Conservation (phyloP, 1,140 invertebrate species). For the Harlomillsia oculata region DNA sequence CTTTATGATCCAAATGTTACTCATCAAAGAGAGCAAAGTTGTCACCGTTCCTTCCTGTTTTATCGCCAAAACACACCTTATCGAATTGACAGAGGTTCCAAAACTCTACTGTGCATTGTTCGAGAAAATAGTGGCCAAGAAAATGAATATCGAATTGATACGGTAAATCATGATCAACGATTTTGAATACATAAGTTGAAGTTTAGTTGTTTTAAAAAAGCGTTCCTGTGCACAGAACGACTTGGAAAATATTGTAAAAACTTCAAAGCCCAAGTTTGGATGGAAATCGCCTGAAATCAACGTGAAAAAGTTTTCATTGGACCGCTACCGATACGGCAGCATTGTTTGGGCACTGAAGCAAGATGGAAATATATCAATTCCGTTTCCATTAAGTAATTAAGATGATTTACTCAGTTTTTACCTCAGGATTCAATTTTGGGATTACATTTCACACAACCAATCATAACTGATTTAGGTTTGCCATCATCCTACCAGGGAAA, state of each 20-base stretch:
- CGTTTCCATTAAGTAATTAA: not conserved
- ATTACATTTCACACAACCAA: not conserved
- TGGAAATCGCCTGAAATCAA: slow-evolving; percentile 15
- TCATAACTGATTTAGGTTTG: not conserved
- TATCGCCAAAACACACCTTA: slow-evolving; percentile 44
- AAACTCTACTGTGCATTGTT: slow-evolving; percentile 51
- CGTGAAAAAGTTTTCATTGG: not conserved
- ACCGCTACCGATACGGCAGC: slow-evolving; percentile 21
- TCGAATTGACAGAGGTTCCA: slow-evolving; percentile 39
- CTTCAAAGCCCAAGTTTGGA: slow-evolving; percentile 15
- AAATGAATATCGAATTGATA: not conserved
- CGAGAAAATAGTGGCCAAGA: slow-evolving; percentile 47
- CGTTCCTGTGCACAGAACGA: not conserved
- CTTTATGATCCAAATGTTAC: slow-evolving; percentile 7
- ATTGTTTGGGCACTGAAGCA: not conserved
- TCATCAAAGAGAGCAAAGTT: slow-evolving; percentile 40
- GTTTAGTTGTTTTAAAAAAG: not conserved
- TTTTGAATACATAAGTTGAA: too few species aligned
- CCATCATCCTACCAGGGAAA: slow-evolving; percentile 19
- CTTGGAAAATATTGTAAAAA: not conserved
- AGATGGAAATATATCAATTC: not conserved
- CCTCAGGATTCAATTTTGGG: not conserved
- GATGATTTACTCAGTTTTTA: not conserved
- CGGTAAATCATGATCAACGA: slow-evolving; percentile 6
- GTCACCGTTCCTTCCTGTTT: slow-evolving; percentile 40